Evolutionary conservation across 2,888 invertebrate genomes (phyloP), one percentile per base, ranked within the genome.

Genomic region (Catotricha subobsoleta): DNA sequence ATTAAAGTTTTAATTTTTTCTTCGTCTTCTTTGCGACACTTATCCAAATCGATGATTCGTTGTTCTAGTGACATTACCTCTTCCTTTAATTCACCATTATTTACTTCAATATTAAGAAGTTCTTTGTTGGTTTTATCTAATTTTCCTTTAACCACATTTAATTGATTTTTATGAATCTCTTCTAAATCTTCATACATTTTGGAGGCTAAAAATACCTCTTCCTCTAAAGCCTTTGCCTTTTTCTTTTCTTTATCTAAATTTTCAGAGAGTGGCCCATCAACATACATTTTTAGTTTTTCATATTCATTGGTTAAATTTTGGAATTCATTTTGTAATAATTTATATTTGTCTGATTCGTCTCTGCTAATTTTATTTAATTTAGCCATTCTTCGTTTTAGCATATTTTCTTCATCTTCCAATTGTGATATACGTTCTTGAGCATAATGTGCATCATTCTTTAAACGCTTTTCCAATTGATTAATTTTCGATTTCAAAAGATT

Each of bases 61-160:
- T 67, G 64, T 56, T 71, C 72, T 51, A 74, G 59, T 49, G 69
- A 72, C 57, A 69, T 67, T 21, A 78, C 76, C 66, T 77, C 77
- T 56, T 78, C 77, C 50, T 68, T 71, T 9, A 79, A 59, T 58
- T 77, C 77, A 43, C 73, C 67, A 49, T 75, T 76, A 21, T 73
- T 76, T 34, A 76, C 75, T 52, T 77, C 77, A 42, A 72, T 61
- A 42, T 78, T 74, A 52, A 72, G 66, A 45, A 71, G 65, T 48
- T 69, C 68, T 55, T 72, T 73, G 49, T 62, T 65, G 18, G 67
- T 49, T 41, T 71, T 65, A 30, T 57, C 60, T 39, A 76, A 57
- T 48, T 73, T 71, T 31, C 62, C 64, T 41, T 68, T 67, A 40
- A 71, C 56, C 12, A 54, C 48, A 10, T 68, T 69, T 37, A 72